Conservation (phyloP, 2,113 vertebrate genomes). For the Urocitellus parryii region DNA sequence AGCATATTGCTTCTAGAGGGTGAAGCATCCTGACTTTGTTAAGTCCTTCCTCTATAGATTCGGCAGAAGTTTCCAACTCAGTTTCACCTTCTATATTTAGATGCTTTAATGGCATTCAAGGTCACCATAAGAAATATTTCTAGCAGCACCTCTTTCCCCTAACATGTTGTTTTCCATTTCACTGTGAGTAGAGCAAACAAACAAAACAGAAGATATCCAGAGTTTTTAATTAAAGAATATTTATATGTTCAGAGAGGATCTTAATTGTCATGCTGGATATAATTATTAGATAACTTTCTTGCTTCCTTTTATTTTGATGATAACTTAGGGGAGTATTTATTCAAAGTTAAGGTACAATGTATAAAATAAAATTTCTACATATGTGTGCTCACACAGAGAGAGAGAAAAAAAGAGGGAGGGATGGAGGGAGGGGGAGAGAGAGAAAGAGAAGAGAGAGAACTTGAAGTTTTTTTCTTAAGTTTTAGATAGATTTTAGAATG, state of each 20-base stretch:
- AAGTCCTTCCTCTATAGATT: constrained; percentile 61
- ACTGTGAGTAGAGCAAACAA: neutral
- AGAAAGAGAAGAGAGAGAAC: neutral
- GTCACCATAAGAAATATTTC: constrained; percentile 59
- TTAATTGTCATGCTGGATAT: neutral
- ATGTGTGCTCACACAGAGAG: neutral
- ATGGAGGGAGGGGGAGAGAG: too few relatives aligned
- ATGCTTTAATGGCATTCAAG: constrained; percentile 66
- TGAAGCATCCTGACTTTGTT: constrained; percentile 17
- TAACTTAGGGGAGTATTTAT: neutral
- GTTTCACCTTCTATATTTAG: constrained; percentile 75
- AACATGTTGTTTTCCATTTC: neutral
- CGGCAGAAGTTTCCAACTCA: constrained; percentile 67
- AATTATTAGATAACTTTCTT: constrained; percentile 19
- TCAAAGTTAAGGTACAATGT: neutral
- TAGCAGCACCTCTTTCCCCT: constrained; percentile 31
- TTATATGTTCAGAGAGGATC: constrained; percentile 4
- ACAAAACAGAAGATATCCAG: neutral
- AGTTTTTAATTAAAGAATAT: constrained; percentile 27
- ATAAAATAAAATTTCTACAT: neutral
- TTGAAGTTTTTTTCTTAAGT: neutral
- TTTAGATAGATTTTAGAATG: constrained; percentile 15
- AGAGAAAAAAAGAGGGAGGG: too few relatives aligned
- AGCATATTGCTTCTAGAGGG: neutral
- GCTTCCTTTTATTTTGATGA: constrained; percentile 37